These are phyloP conservation scores for Drosophila elegans DNA, from an alignment of 1,140 invertebrate genomes.

Conservation along the genomic window DNA sequence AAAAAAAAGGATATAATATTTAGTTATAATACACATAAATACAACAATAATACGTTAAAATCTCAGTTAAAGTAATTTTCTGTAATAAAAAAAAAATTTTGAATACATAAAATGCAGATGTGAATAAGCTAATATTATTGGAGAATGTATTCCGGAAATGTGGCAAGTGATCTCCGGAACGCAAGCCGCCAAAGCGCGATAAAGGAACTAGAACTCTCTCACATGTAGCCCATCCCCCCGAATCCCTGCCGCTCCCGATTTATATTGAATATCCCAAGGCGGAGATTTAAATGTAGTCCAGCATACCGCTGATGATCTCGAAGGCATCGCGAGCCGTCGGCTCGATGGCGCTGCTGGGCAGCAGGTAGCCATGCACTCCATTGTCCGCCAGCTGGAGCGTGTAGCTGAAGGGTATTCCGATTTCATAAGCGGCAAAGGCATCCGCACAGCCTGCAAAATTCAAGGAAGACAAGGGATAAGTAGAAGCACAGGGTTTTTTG, in stretches of 20 bases:
- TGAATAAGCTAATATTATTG: conserved; percentile 1
- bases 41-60: conserved; percentile 6
- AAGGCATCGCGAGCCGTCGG: conserved; percentile 92
- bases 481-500: not conserved
- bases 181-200: conserved; percentile 12
- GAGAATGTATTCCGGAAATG: conserved; percentile 35
- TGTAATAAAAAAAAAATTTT: conserved; percentile 10
- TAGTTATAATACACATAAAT: conserved; percentile 7
- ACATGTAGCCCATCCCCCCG: conserved; percentile 15
- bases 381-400: conserved; percentile 92
- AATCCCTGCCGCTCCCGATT: conserved; percentile 7
- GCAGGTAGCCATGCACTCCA: conserved; percentile 91
- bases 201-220: conserved; percentile 27
- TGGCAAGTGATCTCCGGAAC: conserved; percentile 31
- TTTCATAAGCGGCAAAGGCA: conserved; percentile 90
- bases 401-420: conserved; percentile 90
- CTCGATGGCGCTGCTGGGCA: conserved; percentile 91
- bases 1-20: conserved; percentile 30
- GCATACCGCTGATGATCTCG: conserved; percentile 90
- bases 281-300: conserved; percentile 85
- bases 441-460: conserved; percentile 88
- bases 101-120: conserved; percentile 3
- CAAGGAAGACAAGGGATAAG: not conserved
- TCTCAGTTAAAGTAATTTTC: not conserved
- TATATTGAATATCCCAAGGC: too few species aligned